A percentile compares a stretch with the other conserved stretches of the same genome.
Conservation (phyloP, 2,888 invertebrate genomes). For the Sesia bembeciformis region DNA sequence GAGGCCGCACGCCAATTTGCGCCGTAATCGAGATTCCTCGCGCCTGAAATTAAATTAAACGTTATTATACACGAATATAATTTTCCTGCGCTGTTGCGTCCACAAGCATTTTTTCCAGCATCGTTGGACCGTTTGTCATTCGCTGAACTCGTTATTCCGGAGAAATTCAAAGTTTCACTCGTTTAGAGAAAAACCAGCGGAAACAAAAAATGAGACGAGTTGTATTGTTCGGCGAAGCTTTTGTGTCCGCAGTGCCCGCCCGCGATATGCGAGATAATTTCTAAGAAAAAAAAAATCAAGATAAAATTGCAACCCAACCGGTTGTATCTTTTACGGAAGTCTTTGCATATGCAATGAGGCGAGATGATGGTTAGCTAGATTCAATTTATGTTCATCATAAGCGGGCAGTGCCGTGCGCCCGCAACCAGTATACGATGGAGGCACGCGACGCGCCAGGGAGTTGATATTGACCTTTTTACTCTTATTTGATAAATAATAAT, state of each 20-base stretch:
- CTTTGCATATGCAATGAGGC: too few relatives aligned
- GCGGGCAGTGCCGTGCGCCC: constrained; percentile 10
- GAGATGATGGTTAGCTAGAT: not conserved
- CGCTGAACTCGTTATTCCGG: constrained; percentile 10
- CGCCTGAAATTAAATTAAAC: constrained; percentile 51
- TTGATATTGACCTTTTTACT: constrained; percentile 43
- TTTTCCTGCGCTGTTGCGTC: constrained; percentile 7
- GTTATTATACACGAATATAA: constrained; percentile 29
- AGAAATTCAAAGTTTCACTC: constrained; percentile 12
- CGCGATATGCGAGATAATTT: too few relatives aligned
- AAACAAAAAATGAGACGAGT: constrained; percentile 14
- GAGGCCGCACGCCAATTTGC: constrained; percentile 52
- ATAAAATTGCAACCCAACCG: too few relatives aligned
- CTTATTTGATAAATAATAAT: constrained; percentile 61
- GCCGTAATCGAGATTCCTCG: constrained; percentile 55
- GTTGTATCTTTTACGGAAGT: too few relatives aligned
- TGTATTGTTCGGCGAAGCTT: constrained; percentile 17
- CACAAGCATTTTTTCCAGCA: constrained; percentile 2
- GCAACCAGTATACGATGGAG: constrained; percentile 38
- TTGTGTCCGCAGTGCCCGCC: constrained; percentile 11
- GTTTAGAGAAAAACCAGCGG: constrained; percentile 20
- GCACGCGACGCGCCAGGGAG: constrained; percentile 65
- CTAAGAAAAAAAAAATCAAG: too few relatives aligned
- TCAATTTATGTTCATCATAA: not conserved
- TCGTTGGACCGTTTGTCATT: constrained; percentile 11